phyloP scores from a whole-genome alignment of 2,888 invertebrate species.

The Lithodes maja region DNA sequence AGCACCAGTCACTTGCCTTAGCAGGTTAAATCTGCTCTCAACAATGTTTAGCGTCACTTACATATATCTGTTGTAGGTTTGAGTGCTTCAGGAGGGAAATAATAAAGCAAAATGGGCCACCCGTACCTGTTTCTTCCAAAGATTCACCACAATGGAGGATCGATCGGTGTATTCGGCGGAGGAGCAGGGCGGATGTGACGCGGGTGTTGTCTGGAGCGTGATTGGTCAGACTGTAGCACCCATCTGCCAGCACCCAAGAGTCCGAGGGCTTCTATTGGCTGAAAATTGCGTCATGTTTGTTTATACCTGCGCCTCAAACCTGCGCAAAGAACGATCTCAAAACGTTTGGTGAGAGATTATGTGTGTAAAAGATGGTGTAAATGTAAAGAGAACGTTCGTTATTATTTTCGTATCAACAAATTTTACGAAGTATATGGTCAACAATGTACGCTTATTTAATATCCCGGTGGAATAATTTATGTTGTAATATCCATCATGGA shows the following conservation, averaged over 20 bases:
- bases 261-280: neutral
- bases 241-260: neutral
- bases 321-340: slow-evolving; percentile 2
- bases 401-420: too few relatives aligned
- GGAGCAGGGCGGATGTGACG: slow-evolving; percentile 7
- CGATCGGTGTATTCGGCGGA: neutral
- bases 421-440: too few relatives aligned
- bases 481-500: too few relatives aligned
- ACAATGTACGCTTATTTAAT: too few relatives aligned
- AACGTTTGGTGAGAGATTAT: neutral
- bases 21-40: neutral
- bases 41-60: neutral
- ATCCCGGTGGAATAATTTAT: too few relatives aligned
- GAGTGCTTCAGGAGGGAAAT: neutral
- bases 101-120: neutral
- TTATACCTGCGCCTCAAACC: neutral
- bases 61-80: neutral
- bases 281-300: neutral
- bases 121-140: neutral
- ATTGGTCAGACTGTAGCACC: neutral
- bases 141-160: neutral
- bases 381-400: too few relatives aligned
- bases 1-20: neutral
- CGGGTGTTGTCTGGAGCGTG: neutral
- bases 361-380: neutral